phyloP scores from a whole-genome alignment of 2,797 vertebrate species.

The Muscicapa striata region DNA sequence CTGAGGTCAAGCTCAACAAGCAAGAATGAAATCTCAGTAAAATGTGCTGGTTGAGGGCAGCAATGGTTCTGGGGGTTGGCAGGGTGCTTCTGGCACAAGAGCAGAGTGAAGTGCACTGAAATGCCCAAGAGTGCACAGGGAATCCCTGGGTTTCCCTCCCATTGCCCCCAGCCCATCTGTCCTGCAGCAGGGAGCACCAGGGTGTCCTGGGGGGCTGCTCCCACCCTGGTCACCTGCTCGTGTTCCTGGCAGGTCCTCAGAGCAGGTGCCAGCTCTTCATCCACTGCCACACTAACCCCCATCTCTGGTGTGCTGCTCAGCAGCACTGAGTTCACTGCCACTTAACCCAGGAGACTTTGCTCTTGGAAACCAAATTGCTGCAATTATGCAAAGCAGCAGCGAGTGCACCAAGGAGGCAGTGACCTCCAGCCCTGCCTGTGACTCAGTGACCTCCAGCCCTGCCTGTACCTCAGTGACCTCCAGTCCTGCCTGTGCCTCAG shows the following conservation, averaged over 20 bases:
- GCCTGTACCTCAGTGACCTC: not conserved
- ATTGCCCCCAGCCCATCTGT: not conserved
- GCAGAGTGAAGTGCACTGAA: not conserved
- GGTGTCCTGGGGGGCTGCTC: not conserved
- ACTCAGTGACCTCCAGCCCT: not conserved
- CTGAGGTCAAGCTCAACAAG: no score
- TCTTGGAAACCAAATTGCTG: not conserved
- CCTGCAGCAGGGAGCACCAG: accelerated
- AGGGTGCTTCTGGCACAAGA: not conserved
- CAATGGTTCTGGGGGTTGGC: not conserved
- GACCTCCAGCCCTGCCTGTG: not conserved
- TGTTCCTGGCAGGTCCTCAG: not conserved
- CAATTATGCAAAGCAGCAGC: accelerated
- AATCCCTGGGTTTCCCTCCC: no score
- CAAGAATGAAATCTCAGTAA: no score
- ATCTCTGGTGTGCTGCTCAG: accelerated
- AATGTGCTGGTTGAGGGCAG: not conserved
- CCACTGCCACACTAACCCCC: not conserved
- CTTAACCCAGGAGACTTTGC: not conserved
- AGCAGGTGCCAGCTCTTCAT: not conserved
- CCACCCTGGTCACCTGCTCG: not conserved
- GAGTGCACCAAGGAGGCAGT: accelerated
- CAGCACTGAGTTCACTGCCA: accelerated
- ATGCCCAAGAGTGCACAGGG: not conserved
- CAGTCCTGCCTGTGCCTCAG: not conserved